Evolutionary conservation across 1,140 invertebrate species (phyloP), one percentile per base, ranked within the genome.

Genomic region (Centruroides vittatus): DNA sequence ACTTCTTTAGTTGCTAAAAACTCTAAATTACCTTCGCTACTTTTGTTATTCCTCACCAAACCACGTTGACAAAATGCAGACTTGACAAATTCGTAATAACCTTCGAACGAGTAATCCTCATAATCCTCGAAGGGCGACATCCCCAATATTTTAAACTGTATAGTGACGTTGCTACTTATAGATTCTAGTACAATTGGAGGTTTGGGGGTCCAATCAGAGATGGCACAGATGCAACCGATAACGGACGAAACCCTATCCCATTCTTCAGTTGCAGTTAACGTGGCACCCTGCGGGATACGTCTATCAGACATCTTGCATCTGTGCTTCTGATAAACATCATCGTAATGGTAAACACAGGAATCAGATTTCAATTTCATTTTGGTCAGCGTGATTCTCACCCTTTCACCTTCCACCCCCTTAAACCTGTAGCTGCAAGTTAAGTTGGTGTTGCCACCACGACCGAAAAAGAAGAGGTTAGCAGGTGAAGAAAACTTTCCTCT

Each of bases 51-150:
- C 9, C 61, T 47, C 3, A 41, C 48, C 11, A 57, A 61, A 34
- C 8, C 57, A 48, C 4, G 56, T 49, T 74, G 57, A 82, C 78
- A 61, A 23, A 11, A 57, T 50, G 4, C 47, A 23, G 34, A 57
- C 69, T 85, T 82, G 1, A 89, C 77, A 67, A 89, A 89, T 69
- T 89, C 86, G 67, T 83, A 88, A 35, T 80, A 82, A n/a, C 84
- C 89, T 72, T 89, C 86, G 70, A 93, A 91, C 60, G 82, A 84
- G 41, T 89, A 79, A 61, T 86, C 84, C 56, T 84, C 80, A 69
- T 86, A 89, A 74, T 93, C 89, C 68, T 93, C 88, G 7, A 83
- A 75, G 0, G 86, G 80, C 54, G 83, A 83, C 89, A 93, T 93
- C 60, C 84, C 83, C 8, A 79, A 77, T 2, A 89, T 84, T 50